Evolutionary conservation across 1,140 invertebrate genomes (phyloP).

Genomic region (Drosophila albomicans): DNA sequence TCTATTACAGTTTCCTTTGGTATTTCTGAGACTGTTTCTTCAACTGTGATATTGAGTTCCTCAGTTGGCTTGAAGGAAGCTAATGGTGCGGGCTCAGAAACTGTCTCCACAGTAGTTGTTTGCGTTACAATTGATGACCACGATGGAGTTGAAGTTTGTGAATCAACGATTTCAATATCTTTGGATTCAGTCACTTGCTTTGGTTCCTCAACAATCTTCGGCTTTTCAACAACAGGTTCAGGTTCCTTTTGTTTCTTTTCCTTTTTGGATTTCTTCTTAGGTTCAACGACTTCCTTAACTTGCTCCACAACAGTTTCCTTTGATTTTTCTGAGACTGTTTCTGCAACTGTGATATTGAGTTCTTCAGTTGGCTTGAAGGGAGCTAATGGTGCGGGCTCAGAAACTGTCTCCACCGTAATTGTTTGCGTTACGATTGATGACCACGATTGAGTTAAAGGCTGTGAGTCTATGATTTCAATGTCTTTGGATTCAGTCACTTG

Average conservation of each 20-base stretch:
- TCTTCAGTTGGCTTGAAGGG: constrained; percentile 20
- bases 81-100: background rate
- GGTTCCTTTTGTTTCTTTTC: background rate
- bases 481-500: background rate
- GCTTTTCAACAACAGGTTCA: no score
- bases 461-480: background rate
- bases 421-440: constrained; percentile 45
- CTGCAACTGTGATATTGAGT: background rate
- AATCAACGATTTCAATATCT: background rate
- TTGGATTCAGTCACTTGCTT: background rate
- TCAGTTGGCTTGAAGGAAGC: constrained; percentile 8
- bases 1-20: background rate
- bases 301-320: background rate
- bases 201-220: no score
- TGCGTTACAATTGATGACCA: constrained; percentile 52
- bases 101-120: constrained; percentile 20
- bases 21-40: background rate
- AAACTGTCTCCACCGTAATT: no score
- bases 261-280: background rate
- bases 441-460: constrained; percentile 27
- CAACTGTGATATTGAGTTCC: background rate
- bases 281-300: background rate
- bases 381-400: background rate
- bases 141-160: background rate
- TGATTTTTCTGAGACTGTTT: background rate